phyloP scores from a whole-genome alignment of 2,888 invertebrate species.

The Palloptera scutellata region DNA sequence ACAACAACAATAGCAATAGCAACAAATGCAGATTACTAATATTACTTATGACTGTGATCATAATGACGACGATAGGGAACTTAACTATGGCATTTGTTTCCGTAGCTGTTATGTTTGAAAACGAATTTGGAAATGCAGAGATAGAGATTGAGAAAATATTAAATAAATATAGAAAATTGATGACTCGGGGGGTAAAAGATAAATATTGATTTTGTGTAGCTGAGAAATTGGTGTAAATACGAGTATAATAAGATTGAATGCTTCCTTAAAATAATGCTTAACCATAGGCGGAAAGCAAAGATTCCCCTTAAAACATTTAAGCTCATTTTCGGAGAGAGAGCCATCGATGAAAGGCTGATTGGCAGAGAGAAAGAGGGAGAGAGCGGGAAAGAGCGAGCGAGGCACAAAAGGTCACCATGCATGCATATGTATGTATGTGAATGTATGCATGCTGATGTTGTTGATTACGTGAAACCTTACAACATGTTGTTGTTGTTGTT shows the following conservation, averaged over 20 bases:
- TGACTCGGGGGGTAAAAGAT: not conserved
- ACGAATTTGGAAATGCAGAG: too few relatives aligned
- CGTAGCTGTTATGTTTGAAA: not conserved
- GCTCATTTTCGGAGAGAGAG: not conserved
- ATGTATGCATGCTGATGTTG: not conserved
- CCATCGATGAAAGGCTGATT: too few relatives aligned
- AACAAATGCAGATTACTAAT: not conserved
- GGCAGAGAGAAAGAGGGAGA: not conserved
- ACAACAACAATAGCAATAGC: not conserved
- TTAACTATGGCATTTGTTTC: not conserved
- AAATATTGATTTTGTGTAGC: not conserved
- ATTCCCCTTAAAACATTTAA: not conserved
- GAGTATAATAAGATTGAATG: not conserved
- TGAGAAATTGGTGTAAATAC: not conserved
- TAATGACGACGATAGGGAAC: not conserved
- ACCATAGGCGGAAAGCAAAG: too few relatives aligned
- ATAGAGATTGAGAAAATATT: too few relatives aligned
- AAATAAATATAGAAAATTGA: too few relatives aligned
- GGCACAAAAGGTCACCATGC: slow-evolving; percentile 1
- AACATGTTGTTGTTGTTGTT: not conserved
- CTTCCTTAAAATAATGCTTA: too few relatives aligned
- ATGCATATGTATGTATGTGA: not conserved
- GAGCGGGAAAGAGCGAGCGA: not conserved
- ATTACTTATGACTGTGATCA: not conserved
- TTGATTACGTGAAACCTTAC: not conserved